Conservation (phyloP, 2,113 vertebrate genomes). For the Rhipidura dahli region DNA sequence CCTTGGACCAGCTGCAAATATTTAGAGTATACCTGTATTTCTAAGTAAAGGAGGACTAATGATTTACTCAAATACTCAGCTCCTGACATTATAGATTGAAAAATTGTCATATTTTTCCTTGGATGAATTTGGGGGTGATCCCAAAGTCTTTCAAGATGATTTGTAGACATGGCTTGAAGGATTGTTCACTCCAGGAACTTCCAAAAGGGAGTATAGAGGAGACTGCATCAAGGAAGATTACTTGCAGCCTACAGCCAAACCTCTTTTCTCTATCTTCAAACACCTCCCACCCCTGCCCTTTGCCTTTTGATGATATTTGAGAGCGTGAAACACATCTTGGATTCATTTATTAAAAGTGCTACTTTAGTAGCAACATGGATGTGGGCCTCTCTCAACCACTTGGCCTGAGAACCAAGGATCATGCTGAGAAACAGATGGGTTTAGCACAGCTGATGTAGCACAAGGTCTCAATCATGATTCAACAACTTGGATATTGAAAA, state of each 20-base stretch:
- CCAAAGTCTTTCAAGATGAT: background rate
- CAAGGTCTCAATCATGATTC: background rate
- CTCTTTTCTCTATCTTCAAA: background rate
- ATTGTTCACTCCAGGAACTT: background rate
- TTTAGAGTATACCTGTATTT: background rate
- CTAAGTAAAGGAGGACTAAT: background rate
- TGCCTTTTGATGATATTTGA: background rate
- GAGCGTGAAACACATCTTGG: background rate
- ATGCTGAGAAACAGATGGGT: background rate
- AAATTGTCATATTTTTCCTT: background rate
- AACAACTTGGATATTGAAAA: background rate
- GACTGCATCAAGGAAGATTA: background rate
- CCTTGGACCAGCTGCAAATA: background rate
- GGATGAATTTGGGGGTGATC: background rate
- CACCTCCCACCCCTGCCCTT: background rate
- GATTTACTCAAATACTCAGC: background rate
- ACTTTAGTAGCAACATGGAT: background rate
- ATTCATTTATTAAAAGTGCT: background rate
- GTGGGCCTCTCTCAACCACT: background rate
- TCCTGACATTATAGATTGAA: background rate
- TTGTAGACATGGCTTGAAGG: background rate
- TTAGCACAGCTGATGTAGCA: background rate
- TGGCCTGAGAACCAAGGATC: background rate
- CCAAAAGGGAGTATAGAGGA: background rate
- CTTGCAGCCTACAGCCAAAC: background rate